These are phyloP conservation scores for Caenorhabditis brenneri DNA, from an alignment of 1,140 invertebrate genomes.

Conservation along the genomic window DNA sequence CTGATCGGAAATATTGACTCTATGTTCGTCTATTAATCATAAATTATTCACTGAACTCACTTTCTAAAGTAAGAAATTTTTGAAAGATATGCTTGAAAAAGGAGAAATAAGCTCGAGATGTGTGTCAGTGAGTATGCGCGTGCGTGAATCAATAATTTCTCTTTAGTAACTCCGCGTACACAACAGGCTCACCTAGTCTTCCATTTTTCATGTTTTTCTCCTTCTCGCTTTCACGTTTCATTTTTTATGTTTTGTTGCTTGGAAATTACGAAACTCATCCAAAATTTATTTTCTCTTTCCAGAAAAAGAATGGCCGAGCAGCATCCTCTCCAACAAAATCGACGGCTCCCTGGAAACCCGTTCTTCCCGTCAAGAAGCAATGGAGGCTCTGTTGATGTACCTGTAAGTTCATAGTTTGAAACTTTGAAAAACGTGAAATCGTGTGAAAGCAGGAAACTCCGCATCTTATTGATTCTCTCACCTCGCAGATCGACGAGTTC, in stretches of 20 bases:
- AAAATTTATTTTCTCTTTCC: not conserved
- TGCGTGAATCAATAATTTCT: not conserved
- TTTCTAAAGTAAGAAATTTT: not conserved
- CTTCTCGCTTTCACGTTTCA: not conserved
- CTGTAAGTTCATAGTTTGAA: not conserved
- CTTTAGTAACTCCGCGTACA: not conserved
- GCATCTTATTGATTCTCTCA: slow-evolving; percentile 37
- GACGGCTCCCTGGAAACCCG: slow-evolving; percentile 1
- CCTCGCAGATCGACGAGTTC: slow-evolving; percentile 41
- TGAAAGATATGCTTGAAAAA: not conserved
- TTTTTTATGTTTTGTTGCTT: not conserved
- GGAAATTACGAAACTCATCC: not conserved
- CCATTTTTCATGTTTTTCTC: not conserved
- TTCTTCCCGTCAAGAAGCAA: slow-evolving; percentile 17
- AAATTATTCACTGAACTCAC: not conserved
- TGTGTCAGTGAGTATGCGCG: not conserved
- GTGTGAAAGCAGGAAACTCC: not conserved
- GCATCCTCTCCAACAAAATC: not conserved
- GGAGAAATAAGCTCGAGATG: not conserved
- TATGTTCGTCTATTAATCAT: not conserved
- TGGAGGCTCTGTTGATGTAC: not conserved
- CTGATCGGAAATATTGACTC: not conserved
- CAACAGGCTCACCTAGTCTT: not conserved
- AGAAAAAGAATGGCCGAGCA: not conserved
- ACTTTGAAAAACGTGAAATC: not conserved